Percentiles rank a stretch among this genome's conserved stretches.
These are phyloP conservation scores for Nyleta sp. DNA, from an alignment of 2,888 invertebrate genomes.

Conservation along the genomic window DNA sequence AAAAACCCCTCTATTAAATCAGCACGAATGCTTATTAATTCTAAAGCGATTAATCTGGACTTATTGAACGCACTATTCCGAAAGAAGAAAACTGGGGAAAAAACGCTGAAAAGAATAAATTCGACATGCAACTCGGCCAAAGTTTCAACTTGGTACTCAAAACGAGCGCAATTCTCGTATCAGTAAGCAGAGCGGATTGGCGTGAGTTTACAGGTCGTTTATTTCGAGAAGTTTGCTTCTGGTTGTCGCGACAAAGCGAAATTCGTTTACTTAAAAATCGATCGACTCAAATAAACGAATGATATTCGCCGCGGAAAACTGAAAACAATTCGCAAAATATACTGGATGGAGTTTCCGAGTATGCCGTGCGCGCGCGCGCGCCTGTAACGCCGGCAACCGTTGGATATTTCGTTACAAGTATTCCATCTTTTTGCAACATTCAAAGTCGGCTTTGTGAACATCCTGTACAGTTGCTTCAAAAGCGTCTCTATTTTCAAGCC, in stretches of 20 bases:
- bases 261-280: conserved; percentile 40
- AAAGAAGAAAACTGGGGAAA: too few relatives aligned
- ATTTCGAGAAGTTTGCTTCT: conserved; percentile 22
- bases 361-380: conserved; percentile 3
- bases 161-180: conserved; percentile 45
- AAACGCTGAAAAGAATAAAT: too few relatives aligned
- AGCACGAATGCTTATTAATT: too few relatives aligned
- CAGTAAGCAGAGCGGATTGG: conserved; percentile 32
- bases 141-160: conserved; percentile 15
- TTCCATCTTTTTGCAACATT: conserved; percentile 40
- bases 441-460: conserved; percentile 44
- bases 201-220: conserved; percentile 18
- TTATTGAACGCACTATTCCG: too few relatives aligned
- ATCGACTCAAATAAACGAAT: conserved; percentile 36
- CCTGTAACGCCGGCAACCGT: neutral
- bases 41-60: too few relatives aligned
- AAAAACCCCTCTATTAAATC: too few relatives aligned
- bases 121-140: too few relatives aligned
- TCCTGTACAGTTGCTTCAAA: conserved; percentile 27
- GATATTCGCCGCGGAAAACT: conserved; percentile 8
- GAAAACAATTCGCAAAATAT: conserved; percentile 26
- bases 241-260: conserved; percentile 30
- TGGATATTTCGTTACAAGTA: conserved; percentile 27
- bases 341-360: conserved; percentile 8
- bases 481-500: conserved; percentile 48